These are phyloP conservation scores for Dryobates pubescens DNA, from an alignment of 2,797 vertebrate genomes.

Conservation along the genomic window DNA sequence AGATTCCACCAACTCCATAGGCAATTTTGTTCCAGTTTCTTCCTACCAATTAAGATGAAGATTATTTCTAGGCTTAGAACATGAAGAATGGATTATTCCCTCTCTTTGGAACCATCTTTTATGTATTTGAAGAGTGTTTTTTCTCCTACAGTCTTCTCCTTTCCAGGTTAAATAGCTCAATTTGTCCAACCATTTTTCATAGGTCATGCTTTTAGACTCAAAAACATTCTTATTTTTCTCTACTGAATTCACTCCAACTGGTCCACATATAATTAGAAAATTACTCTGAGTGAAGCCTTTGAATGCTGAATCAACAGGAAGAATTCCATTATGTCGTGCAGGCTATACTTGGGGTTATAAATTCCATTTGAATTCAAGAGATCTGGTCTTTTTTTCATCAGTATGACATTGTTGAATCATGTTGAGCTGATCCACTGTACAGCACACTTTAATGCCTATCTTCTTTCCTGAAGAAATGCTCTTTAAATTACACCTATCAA, in stretches of 20 bases:
- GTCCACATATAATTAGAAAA: slow-evolving; percentile 46
- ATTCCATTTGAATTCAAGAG: slow-evolving; percentile 15
- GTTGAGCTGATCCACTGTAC: neutral
- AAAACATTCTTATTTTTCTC: slow-evolving; percentile 28
- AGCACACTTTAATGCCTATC: neutral
- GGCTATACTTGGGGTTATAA: neutral
- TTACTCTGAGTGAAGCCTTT: slow-evolving; percentile 20
- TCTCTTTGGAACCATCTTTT: neutral
- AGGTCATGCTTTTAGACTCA: neutral
- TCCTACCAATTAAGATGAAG: neutral
- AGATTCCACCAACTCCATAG: neutral
- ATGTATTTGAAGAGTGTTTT: slow-evolving; percentile 5
- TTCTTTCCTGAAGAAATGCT: neutral
- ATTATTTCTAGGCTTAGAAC: slow-evolving; percentile 9
- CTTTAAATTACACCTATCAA: neutral
- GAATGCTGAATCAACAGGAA: slow-evolving; percentile 47
- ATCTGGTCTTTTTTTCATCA: neutral
- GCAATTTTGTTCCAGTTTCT: slow-evolving; percentile 6
- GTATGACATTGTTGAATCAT: neutral
- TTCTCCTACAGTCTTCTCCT: neutral
- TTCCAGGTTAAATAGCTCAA: slow-evolving; percentile 23
- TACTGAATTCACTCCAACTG: neutral
- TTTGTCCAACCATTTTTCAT: slow-evolving; percentile 21
- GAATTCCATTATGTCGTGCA: slow-evolving; percentile 24
- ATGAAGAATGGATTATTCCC: neutral